Conservation (phyloP, 1,140 invertebrate species). For the Asbolus verrucosus region DNA sequence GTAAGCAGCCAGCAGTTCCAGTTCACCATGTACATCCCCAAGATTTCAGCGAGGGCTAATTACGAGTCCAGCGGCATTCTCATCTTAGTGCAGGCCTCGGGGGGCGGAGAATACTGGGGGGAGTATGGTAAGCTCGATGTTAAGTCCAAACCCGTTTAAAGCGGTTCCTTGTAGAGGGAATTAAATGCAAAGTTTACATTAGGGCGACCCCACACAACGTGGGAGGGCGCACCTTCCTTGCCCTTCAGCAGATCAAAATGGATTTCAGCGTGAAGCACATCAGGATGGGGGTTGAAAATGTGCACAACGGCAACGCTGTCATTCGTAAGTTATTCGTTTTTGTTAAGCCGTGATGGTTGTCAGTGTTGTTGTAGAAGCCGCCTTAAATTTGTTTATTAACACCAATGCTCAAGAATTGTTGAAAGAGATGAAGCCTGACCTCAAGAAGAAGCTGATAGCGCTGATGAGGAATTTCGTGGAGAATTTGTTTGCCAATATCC, state of each 20-base stretch:
- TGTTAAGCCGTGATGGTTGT: conserved; percentile 27
- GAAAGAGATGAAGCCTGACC: conserved; percentile 87
- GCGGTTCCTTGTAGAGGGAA: conserved; percentile 72
- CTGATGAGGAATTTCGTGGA: conserved; percentile 81
- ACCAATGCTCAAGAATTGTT: conserved; percentile 83
- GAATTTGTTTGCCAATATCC: conserved; percentile 79
- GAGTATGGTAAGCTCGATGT: conserved; percentile 75
- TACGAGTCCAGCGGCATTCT: conserved; percentile 83
- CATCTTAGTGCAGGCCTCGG: conserved; percentile 82
- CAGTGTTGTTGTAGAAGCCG: conserved; percentile 73
- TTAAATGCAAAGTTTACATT: conserved; percentile 86
- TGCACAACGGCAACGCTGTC: conserved; percentile 82
- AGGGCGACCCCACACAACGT: conserved; percentile 74
- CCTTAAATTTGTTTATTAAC: conserved; percentile 88
- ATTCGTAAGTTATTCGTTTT: conserved; percentile 76
- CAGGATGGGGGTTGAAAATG: conserved; percentile 84
- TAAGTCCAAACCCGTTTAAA: neutral
- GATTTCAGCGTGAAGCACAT: conserved; percentile 84
- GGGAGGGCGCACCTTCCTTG: conserved; percentile 74
- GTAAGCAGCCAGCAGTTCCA: conserved; percentile 82
- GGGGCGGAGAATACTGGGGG: conserved; percentile 87
- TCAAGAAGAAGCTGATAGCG: conserved; percentile 79
- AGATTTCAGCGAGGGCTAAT: conserved; percentile 78
- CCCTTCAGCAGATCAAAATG: conserved; percentile 81
- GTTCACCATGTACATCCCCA: conserved; percentile 80